These are phyloP conservation scores for Agriopis aurantiaria DNA, from an alignment of 2,888 invertebrate species.

Conservation along the genomic window DNA sequence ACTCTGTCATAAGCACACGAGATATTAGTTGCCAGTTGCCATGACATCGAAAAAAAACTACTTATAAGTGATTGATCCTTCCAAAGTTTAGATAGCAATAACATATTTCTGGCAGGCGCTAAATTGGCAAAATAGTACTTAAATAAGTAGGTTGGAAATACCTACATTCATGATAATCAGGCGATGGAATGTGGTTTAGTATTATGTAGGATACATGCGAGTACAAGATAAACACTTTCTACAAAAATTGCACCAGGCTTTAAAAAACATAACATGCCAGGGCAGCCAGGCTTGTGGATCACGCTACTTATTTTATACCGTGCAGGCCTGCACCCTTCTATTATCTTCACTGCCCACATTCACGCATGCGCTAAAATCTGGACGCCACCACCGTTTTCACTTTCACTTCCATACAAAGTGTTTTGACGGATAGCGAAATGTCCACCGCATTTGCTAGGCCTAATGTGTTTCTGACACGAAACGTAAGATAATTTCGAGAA, in stretches of 20 bases:
- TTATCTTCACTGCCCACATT: slow-evolving; percentile 45
- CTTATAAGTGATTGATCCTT: background rate
- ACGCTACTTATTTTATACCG: slow-evolving; percentile 57
- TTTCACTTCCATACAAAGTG: slow-evolving; percentile 74
- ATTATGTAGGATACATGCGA: background rate
- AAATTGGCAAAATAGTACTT: background rate
- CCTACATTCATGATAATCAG: background rate
- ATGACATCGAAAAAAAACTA: background rate
- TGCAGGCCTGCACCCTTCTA: slow-evolving; percentile 53
- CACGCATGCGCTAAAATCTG: slow-evolving; percentile 80
- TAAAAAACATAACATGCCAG: slow-evolving; percentile 16
- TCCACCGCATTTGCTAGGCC: slow-evolving; percentile 64
- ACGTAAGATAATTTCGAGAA: slow-evolving; percentile 68
- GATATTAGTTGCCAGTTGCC: no score
- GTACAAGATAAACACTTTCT: slow-evolving; percentile 5
- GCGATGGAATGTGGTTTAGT: background rate
- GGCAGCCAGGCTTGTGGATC: slow-evolving; percentile 43
- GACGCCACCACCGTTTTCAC: slow-evolving; percentile 75
- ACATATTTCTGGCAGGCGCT: slow-evolving; percentile 5
- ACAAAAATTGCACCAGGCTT: background rate
- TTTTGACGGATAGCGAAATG: slow-evolving; percentile 79
- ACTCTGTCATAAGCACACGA: no score
- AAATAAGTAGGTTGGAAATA: background rate
- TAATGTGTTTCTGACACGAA: slow-evolving; percentile 85
- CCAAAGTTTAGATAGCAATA: slow-evolving; percentile 5